Base-by-base conservation (phyloP, 2,888 invertebrate species). In the Eurytoma californica region DNA sequence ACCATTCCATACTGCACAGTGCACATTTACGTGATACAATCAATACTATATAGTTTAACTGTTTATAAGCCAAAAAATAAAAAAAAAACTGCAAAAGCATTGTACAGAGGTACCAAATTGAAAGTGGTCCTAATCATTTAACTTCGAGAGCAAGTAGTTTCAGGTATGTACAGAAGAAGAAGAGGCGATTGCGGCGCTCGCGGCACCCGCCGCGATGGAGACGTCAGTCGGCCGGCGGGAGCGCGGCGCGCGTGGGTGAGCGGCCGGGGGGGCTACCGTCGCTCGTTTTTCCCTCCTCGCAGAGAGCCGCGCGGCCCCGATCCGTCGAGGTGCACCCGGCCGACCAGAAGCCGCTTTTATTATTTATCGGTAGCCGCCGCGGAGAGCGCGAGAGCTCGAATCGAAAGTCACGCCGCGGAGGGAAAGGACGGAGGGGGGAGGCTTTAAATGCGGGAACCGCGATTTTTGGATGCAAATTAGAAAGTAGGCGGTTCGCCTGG, bases 401-500 rank as follows among this genome's bases (percentile, higher is more conserved):
- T 53, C 53, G 53, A 53, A 53, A 39, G 39, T 39, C 39, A 39
- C 39, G 53, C 53, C 5, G 14, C n/a, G 53, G n/a, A 16, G 53
- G 53, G n/a, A 53, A n/a, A n/a, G 53, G 14, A 53, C 14, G 14
- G 16, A n/a, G 24, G n/a, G 18, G 51, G 28, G 39, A 51, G 61
- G 51, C 3, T 3, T 47, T n/a, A 49, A 55, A 65, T n/a, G 24
- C 57, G 47, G 30, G 57, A 12, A 28, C 18, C 20, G 47, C 16
- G 55, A 39, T 18, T 55, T 69, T 76, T 69, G 55, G 69, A 76
- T 76, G 76, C 76, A 76, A 76, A 76, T 76, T 68, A 28, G 39
- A 47, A 39, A 39, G 18, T 30, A 39, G 69, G 13, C 12, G 5
- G 65, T 39, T 39, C 28, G 60, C 51, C 61, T n/a, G 55, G 20